Evolutionary conservation across 2,888 invertebrate species (phyloP).

Genomic region (Rambutsinella grinnellia): DNA sequence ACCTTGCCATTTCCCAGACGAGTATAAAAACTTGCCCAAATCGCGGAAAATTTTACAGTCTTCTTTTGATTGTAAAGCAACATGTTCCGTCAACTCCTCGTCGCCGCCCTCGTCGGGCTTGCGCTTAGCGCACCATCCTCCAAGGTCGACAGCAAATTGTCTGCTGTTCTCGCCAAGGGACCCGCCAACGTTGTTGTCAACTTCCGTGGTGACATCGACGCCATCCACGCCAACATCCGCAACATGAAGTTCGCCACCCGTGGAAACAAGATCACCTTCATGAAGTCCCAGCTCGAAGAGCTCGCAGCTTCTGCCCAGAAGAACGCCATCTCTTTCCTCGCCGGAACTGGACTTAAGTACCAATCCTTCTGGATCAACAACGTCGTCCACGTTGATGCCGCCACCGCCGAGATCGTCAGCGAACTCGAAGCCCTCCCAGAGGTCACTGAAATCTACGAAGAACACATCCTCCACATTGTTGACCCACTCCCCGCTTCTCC

Average conservation of each 20-base stretch:
- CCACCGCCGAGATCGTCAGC: neutral
- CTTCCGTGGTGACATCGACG: neutral
- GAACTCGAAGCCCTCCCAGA: conserved; percentile 4
- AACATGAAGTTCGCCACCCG: neutral
- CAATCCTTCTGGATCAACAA: conserved; percentile 43
- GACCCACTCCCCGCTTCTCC: neutral
- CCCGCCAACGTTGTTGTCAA: conserved; percentile 8
- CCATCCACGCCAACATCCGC: neutral
- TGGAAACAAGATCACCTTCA: conserved; percentile 13
- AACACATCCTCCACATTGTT: conserved; percentile 10
- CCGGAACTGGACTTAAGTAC: neutral
- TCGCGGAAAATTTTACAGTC: too few species aligned
- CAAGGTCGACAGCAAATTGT: conserved; percentile 20
- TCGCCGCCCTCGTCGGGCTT: conserved; percentile 31
- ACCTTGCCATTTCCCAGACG: too few species aligned
- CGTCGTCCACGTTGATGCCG: conserved; percentile 21
- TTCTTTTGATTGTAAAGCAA: too few species aligned
- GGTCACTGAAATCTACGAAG: conserved; percentile 23
- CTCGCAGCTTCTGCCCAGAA: conserved; percentile 21
- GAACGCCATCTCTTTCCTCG: neutral
- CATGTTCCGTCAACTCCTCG: conserved; percentile 38
- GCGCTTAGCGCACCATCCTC: conserved; percentile 33
- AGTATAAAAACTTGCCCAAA: too few species aligned
- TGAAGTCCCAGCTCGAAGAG: conserved; percentile 9
- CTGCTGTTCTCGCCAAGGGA: neutral